Percentiles rank a stretch among this genome's conserved stretches.
Conservation (phyloP, 64 coral and sea anemone genomes). For the Porites lutea region DNA sequence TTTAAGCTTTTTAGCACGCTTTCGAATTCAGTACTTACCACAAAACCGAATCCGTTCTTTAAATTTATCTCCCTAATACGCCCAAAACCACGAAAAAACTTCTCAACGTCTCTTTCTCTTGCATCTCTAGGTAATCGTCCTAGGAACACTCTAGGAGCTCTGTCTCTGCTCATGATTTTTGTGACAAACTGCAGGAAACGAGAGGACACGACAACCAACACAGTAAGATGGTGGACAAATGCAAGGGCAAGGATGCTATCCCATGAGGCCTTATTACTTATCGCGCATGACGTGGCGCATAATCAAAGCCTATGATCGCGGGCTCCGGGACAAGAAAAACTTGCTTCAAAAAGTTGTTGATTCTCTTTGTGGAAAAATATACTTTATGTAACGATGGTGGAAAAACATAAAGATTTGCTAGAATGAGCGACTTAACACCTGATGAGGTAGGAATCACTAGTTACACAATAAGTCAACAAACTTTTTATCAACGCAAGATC, state of each 20-base stretch:
- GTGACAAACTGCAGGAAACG: not conserved
- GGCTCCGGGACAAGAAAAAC: not conserved
- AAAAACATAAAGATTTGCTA: slow-evolving; percentile 1
- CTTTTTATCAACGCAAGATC: not conserved
- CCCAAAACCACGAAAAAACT: slow-evolving; percentile 97
- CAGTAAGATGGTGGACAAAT: not conserved
- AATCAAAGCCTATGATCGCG: not conserved
- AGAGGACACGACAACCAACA: not conserved
- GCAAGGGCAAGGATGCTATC: not conserved
- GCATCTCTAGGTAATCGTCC: slow-evolving; percentile 79
- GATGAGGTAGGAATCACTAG: slow-evolving; percentile 80
- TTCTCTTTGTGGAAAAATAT: slow-evolving; percentile 31
- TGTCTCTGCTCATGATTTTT: slow-evolving; percentile 76
- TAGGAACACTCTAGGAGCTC: slow-evolving; percentile 93
- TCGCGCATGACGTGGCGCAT: not conserved
- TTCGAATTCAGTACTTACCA: slow-evolving; percentile 60
- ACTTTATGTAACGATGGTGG: slow-evolving; percentile 4
- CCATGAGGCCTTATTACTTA: not conserved
- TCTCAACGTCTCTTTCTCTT: slow-evolving; percentile 92
- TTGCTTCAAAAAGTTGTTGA: slow-evolving; percentile 31
- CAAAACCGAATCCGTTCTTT: slow-evolving; percentile 97
- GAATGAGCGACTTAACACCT: slow-evolving; percentile 94
- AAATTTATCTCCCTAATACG: slow-evolving; percentile 96
- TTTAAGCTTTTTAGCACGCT: not conserved
- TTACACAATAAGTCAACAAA: not conserved